Evolutionary conservation across 1,140 invertebrate species (phyloP).

Genomic region (Conopomorpha cramerella): DNA sequence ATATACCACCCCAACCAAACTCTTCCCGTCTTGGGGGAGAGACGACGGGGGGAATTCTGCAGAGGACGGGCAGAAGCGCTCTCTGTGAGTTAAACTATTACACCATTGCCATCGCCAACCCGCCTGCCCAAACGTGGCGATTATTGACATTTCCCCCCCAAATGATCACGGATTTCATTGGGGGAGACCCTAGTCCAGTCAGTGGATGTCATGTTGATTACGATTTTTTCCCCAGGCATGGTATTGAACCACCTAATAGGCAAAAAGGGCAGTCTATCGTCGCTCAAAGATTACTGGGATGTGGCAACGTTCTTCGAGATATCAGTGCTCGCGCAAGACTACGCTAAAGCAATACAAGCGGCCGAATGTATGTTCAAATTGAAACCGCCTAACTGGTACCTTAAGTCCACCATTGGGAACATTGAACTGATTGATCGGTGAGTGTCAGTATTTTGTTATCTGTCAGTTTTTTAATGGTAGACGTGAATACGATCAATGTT

Average conservation of each 20-base stretch:
- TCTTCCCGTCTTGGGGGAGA: no score
- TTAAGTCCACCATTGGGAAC: slow-evolving; percentile 98
- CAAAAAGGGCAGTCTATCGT: slow-evolving; percentile 92
- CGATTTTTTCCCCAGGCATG: slow-evolving; percentile 69
- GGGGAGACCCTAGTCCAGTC: no score
- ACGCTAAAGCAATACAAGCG: slow-evolving; percentile 95
- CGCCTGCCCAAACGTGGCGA: no score
- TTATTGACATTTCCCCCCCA: no score
- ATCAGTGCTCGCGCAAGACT: slow-evolving; percentile 95
- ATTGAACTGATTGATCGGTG: slow-evolving; percentile 89
- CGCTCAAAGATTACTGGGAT: slow-evolving; percentile 98
- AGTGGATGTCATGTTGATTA: no score
- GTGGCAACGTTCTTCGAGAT: slow-evolving; percentile 99
- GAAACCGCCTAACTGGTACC: slow-evolving; percentile 98
- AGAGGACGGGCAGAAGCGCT: no score
- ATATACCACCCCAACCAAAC: no score
- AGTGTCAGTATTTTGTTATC: slow-evolving; percentile 37
- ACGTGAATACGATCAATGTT: not conserved
- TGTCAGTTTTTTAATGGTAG: slow-evolving; percentile 1
- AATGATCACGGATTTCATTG: no score
- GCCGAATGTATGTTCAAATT: slow-evolving; percentile 99
- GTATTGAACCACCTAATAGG: slow-evolving; percentile 97
- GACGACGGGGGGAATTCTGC: no score
- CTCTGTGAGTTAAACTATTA: no score
- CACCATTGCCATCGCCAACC: no score